A percentile compares a stretch with the other conserved stretches of the same genome.
Evolutionary conservation across 2,797 vertebrate species (phyloP).

Genomic region (Cirrhinus molitorella): DNA sequence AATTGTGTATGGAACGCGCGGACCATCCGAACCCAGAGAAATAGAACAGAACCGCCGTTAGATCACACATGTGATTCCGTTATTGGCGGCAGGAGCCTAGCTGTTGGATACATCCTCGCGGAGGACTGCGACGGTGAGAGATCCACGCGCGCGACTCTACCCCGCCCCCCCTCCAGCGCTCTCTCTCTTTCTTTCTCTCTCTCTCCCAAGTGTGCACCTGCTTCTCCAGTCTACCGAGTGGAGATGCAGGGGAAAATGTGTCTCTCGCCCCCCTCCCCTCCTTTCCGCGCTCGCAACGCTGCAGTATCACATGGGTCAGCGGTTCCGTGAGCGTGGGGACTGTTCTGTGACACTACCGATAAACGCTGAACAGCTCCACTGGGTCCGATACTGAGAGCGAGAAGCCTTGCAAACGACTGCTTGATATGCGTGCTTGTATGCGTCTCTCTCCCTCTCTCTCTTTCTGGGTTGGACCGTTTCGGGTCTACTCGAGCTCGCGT

Average conservation of each 20-base stretch:
- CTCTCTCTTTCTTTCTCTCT: constrained; percentile 9
- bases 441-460: constrained; percentile 5
- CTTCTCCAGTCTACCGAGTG: constrained; percentile 39
- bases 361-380: constrained; percentile 42
- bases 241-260: constrained; percentile 25
- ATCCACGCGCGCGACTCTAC: constrained; percentile 47
- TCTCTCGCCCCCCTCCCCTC: constrained; percentile 33
- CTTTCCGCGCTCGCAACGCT: constrained; percentile 31
- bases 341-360: constrained; percentile 45
- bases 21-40: constrained; percentile 55
- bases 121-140: constrained; percentile 62
- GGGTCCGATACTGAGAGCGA: constrained; percentile 17
- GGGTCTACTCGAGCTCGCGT: constrained; percentile 1
- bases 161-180: constrained; percentile 46
- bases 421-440: constrained; percentile 23
- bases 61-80: constrained; percentile 49
- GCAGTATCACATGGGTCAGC: constrained; percentile 54
- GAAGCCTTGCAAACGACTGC: constrained; percentile 16
- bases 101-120: constrained; percentile 59
- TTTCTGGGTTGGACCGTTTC: constrained; percentile 3
- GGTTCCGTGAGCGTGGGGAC: constrained; percentile 45
- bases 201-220: constrained; percentile 34
- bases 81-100: constrained; percentile 43
- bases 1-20: constrained; percentile 31
- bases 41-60: constrained; percentile 24